phyloP scores from a whole-genome alignment of 2,113 vertebrate species.

The Urocynchramus pylzowi region DNA sequence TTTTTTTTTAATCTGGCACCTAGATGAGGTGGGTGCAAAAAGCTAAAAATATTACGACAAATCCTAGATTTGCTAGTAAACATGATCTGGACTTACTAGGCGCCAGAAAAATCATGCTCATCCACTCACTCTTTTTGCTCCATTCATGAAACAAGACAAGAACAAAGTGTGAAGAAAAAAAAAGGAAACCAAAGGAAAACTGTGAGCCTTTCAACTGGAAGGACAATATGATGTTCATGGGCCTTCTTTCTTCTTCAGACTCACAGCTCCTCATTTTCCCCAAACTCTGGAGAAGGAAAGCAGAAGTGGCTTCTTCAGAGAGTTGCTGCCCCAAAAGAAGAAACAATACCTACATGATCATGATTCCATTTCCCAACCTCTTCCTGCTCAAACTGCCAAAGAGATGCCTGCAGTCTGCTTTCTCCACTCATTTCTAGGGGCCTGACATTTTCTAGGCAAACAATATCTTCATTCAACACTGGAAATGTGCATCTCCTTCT shows the following conservation, averaged over 20 bases:
- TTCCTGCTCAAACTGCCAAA: neutral
- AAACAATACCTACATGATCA: neutral
- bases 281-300: neutral
- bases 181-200: neutral
- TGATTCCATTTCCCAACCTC: neutral
- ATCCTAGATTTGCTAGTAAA: neutral
- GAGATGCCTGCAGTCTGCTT: neutral
- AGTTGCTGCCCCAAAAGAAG: neutral
- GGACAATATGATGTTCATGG: rapidly evolving
- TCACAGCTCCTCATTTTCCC: neutral
- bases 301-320: neutral
- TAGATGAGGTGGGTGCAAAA: neutral
- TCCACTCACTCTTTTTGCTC: neutral
- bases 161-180: neutral
- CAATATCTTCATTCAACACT: neutral
- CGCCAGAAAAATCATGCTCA: neutral
- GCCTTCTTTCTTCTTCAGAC: neutral
- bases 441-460: neutral
- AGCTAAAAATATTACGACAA: neutral
- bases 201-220: neutral
- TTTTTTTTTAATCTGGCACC: neutral
- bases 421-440: neutral
- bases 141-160: neutral
- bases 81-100: neutral
- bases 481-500: neutral